Base-by-base conservation (phyloP, 2,888 invertebrate species). In the Laspeyria flexula region DNA sequence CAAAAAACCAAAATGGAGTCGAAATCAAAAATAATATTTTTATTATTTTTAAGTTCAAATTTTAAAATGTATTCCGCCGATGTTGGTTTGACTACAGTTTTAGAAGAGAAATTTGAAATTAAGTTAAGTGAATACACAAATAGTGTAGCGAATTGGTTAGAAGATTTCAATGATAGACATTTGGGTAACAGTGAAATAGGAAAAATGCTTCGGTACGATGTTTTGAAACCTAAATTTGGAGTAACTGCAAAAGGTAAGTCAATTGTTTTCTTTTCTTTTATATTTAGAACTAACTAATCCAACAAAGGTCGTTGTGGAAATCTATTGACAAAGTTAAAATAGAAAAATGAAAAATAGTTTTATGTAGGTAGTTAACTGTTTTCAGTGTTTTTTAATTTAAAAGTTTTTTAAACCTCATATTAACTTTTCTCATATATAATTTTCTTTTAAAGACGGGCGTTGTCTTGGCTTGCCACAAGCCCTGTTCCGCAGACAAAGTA, bases 161-260 rank as follows among this genome's bases (percentile, higher is more conserved):
- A 86, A 37, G 60, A 71, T 18, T 80, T 86, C n/a, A 90, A 90
- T 54, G 88, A 90, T 69, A 60, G 60, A 12, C 72, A 83, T 68
- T 62, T 88, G 21, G 82, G 85, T 0, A 66, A 61, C 0, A 86
- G 83, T 72, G 79, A 76, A 0, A 51, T 86, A 11, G 90, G 88
- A 0, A 78, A 66, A 29, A 55, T 83, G 37, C 15, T 90, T 7
- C 73, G 79, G 23, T 90, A 90, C 53, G 64, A 85, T 3, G 75
- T 83, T 6, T 74, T 90, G 5, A 89, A 89, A 50, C 76, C 82
- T 0, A 79, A 73, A 47, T 55, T 81, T 7, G 53, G 60, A 1
- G 58, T 66, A 5, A 40, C 48, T 4, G 54, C 40, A 1, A 60
- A 62, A 60, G 68, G 89, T 87, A 56, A 79, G 85, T 83, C 35